Conservation (phyloP, 1,140 invertebrate genomes). For the Doryteuthis pealeii region DNA sequence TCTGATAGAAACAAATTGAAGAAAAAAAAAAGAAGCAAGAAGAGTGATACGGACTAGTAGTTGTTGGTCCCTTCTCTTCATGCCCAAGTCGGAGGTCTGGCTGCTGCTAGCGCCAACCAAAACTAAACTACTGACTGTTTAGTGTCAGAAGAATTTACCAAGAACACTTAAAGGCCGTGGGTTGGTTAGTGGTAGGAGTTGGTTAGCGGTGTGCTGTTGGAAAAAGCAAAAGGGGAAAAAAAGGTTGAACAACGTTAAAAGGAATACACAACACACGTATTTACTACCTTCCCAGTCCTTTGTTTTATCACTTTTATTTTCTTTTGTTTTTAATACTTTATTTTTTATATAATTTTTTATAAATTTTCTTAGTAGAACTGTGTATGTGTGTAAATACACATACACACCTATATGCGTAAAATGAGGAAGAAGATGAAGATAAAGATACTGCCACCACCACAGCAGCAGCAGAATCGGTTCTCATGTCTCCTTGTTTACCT, state of each 20-base stretch:
- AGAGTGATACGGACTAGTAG: too few relatives aligned
- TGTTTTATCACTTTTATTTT: neutral
- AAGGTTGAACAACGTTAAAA: neutral
- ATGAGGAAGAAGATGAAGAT: neutral
- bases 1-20: too few relatives aligned
- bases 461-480: neutral
- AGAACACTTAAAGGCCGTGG: too few relatives aligned
- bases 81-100: too few relatives aligned
- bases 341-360: neutral
- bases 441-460: neutral
- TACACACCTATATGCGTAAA: neutral
- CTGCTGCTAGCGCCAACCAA: too few relatives aligned
- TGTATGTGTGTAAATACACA: neutral
- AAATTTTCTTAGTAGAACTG: neutral
- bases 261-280: neutral
- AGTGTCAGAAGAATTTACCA: too few relatives aligned
- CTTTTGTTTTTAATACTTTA: neutral
- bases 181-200: too few relatives aligned
- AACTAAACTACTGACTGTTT: too few relatives aligned
- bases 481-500: neutral
- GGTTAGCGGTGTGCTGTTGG: neutral
- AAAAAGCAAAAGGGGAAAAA: neutral
- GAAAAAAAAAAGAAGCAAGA: too few relatives aligned
- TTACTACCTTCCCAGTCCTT: neutral
- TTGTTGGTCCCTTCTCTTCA: too few relatives aligned